Base-by-base conservation (phyloP, 1,140 invertebrate genomes). In the Drosophila repleta region DNA sequence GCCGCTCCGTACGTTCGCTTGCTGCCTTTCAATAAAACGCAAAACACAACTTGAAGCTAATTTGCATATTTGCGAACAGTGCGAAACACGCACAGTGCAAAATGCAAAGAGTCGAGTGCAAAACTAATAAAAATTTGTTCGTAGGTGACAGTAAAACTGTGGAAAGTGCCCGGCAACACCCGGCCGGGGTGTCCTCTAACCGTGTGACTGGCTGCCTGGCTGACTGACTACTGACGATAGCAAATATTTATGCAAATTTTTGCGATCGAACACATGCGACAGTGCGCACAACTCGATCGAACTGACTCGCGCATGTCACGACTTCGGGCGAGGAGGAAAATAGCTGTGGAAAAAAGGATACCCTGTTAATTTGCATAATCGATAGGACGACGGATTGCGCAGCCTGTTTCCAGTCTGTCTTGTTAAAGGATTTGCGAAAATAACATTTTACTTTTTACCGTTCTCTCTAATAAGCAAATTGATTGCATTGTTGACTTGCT, bases 361-460 rank as follows among this genome's bases (percentile, higher is more conserved):
- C 76, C 64, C 60, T 73, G 67, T 77, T 87, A 69, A 88, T 87
- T 87, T 87, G 82, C 82, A 87, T 87, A 87, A 87, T 87, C 74
- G 65, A n/a, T 57, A 46, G 52, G 32, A 49, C 26, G 53, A 39
- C 29, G 51, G 52, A 65, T 65, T 60, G 48, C 48, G 45, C 32
- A 49, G 64, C 41, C 20, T 37, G 43, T 55, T 55, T 46, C 51
- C 43, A 24, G 60, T 67, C 69, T 78, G 69, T 43, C 83, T 87
- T 77, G 82, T 87, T 87, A 87, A 87, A 87, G 82, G 82, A 87
- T 87, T 88, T 85, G 63, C 74, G 46, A 73, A 87, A 87, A 78
- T 65, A 87, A 72, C 67, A 82, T 74, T 72, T 60, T 43, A 45
- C 62, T 71, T 66, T 66, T 61, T 21, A 15, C 11, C 43, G 66